Conservation (phyloP, 2,797 vertebrate genomes). For the Coluber constrictor region DNA sequence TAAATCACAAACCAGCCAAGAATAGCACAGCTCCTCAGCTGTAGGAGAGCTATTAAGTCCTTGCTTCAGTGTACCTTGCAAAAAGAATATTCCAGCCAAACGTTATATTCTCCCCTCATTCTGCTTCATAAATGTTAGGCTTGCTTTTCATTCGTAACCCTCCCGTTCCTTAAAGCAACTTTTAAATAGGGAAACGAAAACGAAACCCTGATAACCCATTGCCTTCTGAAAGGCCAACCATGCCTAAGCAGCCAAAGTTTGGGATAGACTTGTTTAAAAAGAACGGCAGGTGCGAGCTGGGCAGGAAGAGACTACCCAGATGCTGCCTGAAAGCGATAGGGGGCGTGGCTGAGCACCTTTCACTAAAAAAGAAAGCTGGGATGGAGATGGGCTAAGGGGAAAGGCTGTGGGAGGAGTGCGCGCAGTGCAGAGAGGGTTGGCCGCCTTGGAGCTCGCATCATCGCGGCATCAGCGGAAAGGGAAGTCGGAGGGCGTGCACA, state of each 20-base stretch:
- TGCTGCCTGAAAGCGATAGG: not conserved
- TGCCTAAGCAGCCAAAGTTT: too few relatives aligned
- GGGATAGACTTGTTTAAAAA: too few relatives aligned
- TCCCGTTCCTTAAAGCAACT: not conserved
- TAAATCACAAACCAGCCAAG: not conserved
- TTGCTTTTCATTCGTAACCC: not conserved
- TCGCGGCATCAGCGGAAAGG: constrained; percentile 26
- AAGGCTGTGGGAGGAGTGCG: not conserved
- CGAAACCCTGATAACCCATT: not conserved
- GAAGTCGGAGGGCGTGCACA: constrained; percentile 23
- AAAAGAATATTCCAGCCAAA: not conserved
- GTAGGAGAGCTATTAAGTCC: not conserved
- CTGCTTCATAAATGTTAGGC: not conserved
- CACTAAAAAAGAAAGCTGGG: not conserved
- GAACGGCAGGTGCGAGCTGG: not conserved
- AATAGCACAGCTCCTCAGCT: not conserved
- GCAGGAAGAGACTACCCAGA: not conserved
- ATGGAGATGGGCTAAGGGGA: not conserved
- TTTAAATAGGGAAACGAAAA: not conserved
- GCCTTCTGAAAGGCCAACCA: not conserved
- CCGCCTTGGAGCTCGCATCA: constrained; percentile 15
- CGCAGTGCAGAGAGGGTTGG: not conserved
- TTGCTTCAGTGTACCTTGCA: not conserved
- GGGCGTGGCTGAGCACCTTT: not conserved
- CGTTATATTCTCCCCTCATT: not conserved